A percentile compares a stretch with the other conserved stretches of the same genome.
Evolutionary conservation across 2,888 invertebrate species (phyloP).

Genomic region (Rhorus exstirpatorius): DNA sequence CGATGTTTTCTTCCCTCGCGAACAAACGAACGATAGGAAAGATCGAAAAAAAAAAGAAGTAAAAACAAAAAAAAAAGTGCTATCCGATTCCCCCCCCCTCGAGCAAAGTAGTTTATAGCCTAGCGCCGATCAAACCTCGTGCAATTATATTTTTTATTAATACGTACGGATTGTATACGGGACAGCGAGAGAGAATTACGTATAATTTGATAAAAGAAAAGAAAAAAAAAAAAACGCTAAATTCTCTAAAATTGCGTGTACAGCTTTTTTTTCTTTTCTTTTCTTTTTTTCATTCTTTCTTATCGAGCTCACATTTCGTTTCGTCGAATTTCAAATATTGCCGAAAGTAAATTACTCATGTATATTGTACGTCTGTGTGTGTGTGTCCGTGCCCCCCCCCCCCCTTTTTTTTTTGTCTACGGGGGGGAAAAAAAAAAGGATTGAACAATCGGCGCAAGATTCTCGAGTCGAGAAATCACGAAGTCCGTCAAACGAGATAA

Average conservation of each 20-base stretch:
- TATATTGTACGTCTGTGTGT: constrained; percentile 43
- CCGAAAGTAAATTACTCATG: constrained; percentile 64
- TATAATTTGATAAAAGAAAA: constrained; percentile 23
- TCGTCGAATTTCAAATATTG: constrained; percentile 49
- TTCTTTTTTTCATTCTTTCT: not conserved
- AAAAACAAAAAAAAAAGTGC: constrained; percentile 29
- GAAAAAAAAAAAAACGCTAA: constrained; percentile 64
- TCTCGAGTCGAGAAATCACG: constrained; percentile 42
- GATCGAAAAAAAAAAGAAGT: not conserved
- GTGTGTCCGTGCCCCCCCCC: constrained; percentile 9
- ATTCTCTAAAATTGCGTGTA: constrained; percentile 60
- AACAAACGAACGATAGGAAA: constrained; percentile 25
- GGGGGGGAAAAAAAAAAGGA: not conserved
- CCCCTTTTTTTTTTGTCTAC: constrained; percentile 27
- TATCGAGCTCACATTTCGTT: constrained; percentile 41
- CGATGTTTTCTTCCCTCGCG: constrained; percentile 17
- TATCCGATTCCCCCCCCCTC: not conserved
- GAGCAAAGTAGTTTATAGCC: constrained; percentile 56
- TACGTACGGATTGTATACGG: constrained; percentile 69
- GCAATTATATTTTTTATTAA: constrained; percentile 73
- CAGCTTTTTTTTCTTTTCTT: constrained; percentile 23
- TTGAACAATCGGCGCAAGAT: constrained; percentile 29
- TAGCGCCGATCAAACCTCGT: constrained; percentile 70
- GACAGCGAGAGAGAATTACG: constrained; percentile 37
- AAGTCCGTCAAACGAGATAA: too few relatives aligned